Evolutionary conservation across 2,888 invertebrate genomes (phyloP), one percentile per base, ranked within the genome.

Genomic region (Nomada flava): DNA sequence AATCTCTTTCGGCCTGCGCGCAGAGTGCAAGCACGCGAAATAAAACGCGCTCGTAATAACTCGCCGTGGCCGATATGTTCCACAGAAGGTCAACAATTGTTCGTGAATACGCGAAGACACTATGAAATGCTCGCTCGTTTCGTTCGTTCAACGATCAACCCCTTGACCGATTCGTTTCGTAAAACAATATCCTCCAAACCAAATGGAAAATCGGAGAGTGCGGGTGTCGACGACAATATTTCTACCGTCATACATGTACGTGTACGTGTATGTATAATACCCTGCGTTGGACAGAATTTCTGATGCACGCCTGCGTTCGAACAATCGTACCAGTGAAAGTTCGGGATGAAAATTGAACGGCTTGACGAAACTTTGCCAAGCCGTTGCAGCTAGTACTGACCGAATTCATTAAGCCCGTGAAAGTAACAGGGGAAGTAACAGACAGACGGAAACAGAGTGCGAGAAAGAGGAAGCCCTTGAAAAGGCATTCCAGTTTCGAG

Each of bases 1-100:
- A 80, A 74, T 65, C 71, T 64, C 74, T 79, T 79, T 65, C 60
- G 60, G 42, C n/a, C 11, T 29, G 53, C 73, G 42, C 69, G 44
- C 36, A 10, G 60, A 52, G 67, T 53, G 79, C 75, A 65, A 70
- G 73, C 57, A 62, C 20, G 80, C 42, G 72, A 76, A 80, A 85
- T 83, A 76, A 79, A 82, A 82, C 64, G 67, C 44, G 59, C 76
- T 69, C 69, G 79, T 71, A 79, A 85, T 73, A 82, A 85, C 85
- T 71, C 76, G 72, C 72, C 73, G 53, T 63, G 57, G 36, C 69
- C 82, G 74, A 85, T 85, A 77, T 73, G 79, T 57, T 69, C 52
- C 36, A 64, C 29, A 60, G 69, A 83, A 83, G 87, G 80, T 87
- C 77, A 85, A 85, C 82, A 80, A 77, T 83, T 83, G 86, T 73